Base-by-base conservation (phyloP, 2,113 vertebrate genomes). In the Prietella phreatophila region DNA sequence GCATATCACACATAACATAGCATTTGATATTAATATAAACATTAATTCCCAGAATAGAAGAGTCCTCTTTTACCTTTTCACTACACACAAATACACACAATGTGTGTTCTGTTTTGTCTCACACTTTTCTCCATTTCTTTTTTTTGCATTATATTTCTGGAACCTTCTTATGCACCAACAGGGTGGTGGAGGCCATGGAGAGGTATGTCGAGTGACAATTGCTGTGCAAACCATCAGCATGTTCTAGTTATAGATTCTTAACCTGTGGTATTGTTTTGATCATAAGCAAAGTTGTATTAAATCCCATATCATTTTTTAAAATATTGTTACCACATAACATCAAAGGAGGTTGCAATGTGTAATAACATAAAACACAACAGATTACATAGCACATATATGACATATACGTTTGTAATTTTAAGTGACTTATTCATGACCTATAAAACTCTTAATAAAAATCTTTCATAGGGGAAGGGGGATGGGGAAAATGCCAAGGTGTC, bases 401-500 rank as follows among this genome's bases (percentile, higher is more conserved):
- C 47, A 50, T 47, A 47, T 10, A 50, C 9, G 19, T 56, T 55
- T 47, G 71, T 60, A 69, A 47, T 14, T 13, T 33, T 79, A 53
- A 27, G 60, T 89, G 27, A 85, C 33, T 25, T 60, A 60, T 33
- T 19, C 2, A 33, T 87, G 33, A 86, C n/a, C 55, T n/a, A 47
- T 53, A 30, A n/a, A 11, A 10, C 9, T 79, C 8, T 3, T 8
- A 47, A 47, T 47, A 47, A 47, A 47, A 27, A 78, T 50, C 60
- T 78, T 58, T 86, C 95, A 97, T 96, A 98, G 96, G 1, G 95
- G 95, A 89, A 98, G 97, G 93, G 98, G 97, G 95, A 99, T 97
- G 93, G 98, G 92, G 98, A 99, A 94, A 98, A 97, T 91, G 97
- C 97, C 84, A 96, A 98, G 50, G 99, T 99, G 93, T 99, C 98